phyloP scores from a whole-genome alignment of 2,113 vertebrate species.

The Dolichallabes microphthalmus region DNA sequence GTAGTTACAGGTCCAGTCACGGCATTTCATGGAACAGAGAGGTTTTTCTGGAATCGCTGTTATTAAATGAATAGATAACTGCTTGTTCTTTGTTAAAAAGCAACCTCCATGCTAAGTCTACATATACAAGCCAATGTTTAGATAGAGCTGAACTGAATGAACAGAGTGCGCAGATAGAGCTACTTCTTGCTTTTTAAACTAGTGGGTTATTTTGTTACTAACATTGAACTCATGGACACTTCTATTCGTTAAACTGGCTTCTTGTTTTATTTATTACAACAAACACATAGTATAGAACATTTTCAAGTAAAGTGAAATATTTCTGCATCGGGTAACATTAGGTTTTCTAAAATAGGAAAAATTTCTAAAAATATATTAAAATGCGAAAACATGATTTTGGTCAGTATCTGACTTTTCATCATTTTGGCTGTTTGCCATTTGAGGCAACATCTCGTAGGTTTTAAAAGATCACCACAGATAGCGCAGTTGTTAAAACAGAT shows the following conservation, averaged over 20 bases:
- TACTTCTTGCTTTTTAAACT: neutral
- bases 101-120: no score
- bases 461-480: neutral
- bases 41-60: neutral
- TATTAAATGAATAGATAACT: neutral
- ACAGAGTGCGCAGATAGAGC: no score
- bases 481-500: no score
- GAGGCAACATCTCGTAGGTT: neutral
- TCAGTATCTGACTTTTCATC: neutral
- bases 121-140: no score
- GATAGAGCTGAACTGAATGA: no score
- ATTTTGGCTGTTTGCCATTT: neutral
- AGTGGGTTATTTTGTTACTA: neutral
- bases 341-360: neutral
- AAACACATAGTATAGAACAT: neutral
- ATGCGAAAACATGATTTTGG: neutral
- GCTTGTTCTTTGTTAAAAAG: neutral
- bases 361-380: neutral
- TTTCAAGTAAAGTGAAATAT: neutral
- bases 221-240: neutral
- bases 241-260: neutral
- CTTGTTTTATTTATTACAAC: neutral
- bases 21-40: neutral
- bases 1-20: neutral
- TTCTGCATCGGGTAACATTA: neutral